Conservation (phyloP, 2,797 vertebrate genomes). For the Erpetoichthys calabaricus region DNA sequence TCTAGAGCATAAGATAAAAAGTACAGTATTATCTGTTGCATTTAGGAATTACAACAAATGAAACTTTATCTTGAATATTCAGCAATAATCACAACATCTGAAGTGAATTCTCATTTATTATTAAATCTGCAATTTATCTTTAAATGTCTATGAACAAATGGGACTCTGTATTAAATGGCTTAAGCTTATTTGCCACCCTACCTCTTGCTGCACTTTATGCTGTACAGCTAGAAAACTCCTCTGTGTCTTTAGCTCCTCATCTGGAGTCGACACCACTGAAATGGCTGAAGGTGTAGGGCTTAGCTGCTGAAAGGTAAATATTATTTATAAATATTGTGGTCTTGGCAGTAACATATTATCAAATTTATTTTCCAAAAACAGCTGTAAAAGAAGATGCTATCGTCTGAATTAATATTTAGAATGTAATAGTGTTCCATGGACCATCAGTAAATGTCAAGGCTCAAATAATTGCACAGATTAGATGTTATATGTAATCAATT, state of each 20-base stretch:
- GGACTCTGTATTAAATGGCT: too few relatives aligned
- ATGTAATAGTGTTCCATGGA: neutral
- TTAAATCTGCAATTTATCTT: too few relatives aligned
- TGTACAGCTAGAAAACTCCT: constrained; percentile 11
- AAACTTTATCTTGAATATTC: too few relatives aligned
- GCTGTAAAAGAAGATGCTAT: neutral
- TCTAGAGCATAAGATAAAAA: too few relatives aligned
- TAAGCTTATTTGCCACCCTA: constrained; percentile 1
- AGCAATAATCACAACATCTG: too few relatives aligned
- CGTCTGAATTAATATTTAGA: neutral
- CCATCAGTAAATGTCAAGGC: neutral
- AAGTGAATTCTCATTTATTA: too few relatives aligned
- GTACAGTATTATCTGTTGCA: too few relatives aligned
- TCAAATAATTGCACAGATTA: neutral
- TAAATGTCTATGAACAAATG: too few relatives aligned
- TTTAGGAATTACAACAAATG: too few relatives aligned
- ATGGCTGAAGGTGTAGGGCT: neutral
- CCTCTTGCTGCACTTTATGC: constrained; percentile 7
- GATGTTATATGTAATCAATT: neutral
- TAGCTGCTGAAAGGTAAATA: constrained; percentile 5
- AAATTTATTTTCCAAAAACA: neutral
- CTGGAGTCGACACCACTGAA: neutral
- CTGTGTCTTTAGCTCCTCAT: constrained; percentile 4
- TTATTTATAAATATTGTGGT: neutral
- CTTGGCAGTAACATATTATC: neutral